Base-by-base conservation (phyloP, 2,888 invertebrate species). In the Brachylomia viminalis region DNA sequence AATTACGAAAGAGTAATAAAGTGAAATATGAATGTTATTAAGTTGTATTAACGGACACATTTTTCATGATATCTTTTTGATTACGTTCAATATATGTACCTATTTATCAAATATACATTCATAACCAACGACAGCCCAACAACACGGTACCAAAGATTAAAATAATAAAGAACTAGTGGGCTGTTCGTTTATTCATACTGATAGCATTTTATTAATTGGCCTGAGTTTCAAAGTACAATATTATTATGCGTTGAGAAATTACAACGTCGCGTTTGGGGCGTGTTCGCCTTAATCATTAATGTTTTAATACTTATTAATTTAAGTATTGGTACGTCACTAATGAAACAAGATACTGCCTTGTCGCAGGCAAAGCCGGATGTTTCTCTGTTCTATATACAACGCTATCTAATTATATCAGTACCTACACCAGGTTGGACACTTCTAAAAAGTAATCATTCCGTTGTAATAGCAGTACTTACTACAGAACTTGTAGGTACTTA, bases 301-400 rank as follows among this genome's bases (percentile, higher is more conserved):
- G 82, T 88, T 89, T 88, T 84, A 85, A 84, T 90, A 86, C 82
- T 83, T 87, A 86, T 87, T 88, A 86, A 85, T 77, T 87, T 84
- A 83, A 84, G 83, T 82, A 84, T 87, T 87, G 79, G 80, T 88
- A 86, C 72, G 82, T 82, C 78, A 85, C 79, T 72, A 84, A 77
- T 79, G 83, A 78, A 84, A 89, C 78, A 80, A 83, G 84, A 86
- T 82, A 86, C 79, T 74, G 80, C 74, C 58, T 75, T 66, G 76
- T 81, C 49, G 75, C 77, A 81, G 73, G 72, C 76, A 72, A 84
- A 86, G 83, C 83, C 78, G 83, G 86, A 88, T 80, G 84, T 79
- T 75, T 87, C 69, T 75, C 27, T 84, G 67, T 84, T 74, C 61
- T 72, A 64, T 62, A 69, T 49, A 81, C 71, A 73, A 71, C 47